Base-by-base conservation (phyloP, 2,797 vertebrate genomes). In the Sparidentex hasta region DNA sequence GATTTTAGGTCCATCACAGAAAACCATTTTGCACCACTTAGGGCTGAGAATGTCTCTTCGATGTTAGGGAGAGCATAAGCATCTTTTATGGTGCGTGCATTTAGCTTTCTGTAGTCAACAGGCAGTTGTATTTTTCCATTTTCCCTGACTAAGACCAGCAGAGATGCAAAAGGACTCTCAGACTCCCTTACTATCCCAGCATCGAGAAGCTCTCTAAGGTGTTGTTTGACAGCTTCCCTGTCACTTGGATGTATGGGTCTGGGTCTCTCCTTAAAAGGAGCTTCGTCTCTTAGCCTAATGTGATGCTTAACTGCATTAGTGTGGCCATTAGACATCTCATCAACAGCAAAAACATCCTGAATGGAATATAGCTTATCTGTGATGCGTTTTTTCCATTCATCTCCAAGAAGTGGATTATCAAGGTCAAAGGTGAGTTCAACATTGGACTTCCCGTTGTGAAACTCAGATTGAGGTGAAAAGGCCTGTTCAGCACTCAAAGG, bases 331-430 rank as follows among this genome's bases (percentile, higher is more conserved):
- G 73, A 58, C 8, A 85, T 4, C 25, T 67, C 69, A 57, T 82
- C 72, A 2, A 0, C 14, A 16, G 67, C 64, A 43, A 85, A 85
- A 4, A 81, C 68, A 2, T 84, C 79, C 47, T 13, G 11, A 20
- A 88, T 68, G 14, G 65, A 71, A 7, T 23, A 68, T 0, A 85
- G 62, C 43, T 78, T 68, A 9, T 41, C 21, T 8, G 5, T 7
- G 9, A 87, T 80, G 3, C 56, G 50, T 2, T 59, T 14, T 51
- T 78, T 83, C 59, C 29, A 80, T 29, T 83, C 6, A 21, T 83
- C 74, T 7, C 59, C 41, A 17, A 80, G 52, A 1, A 64, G 52
- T 5, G 41, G 80, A 20, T 81, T 44, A 18, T 71, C 52, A 62
- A 83, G 41, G 20, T 81, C 64, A 41, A 86, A 59, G 3, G 23